These are phyloP conservation scores for Drosophila ochracea DNA, from an alignment of 2,888 invertebrate genomes.

Conservation along the genomic window DNA sequence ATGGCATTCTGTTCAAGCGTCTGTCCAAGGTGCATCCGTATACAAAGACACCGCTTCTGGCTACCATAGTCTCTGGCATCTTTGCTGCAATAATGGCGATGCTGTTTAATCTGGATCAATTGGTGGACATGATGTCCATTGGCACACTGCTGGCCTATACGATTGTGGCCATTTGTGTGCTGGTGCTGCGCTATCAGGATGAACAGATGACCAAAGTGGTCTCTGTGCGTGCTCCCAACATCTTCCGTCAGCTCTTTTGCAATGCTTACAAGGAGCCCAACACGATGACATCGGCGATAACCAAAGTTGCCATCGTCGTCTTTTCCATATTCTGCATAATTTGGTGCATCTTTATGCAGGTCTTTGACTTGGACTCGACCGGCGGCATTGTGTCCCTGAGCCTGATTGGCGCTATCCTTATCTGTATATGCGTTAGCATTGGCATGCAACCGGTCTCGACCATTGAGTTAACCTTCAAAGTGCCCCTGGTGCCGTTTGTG, in stretches of 20 bases:
- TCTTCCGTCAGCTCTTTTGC: conserved; percentile 87
- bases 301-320: conserved; percentile 87
- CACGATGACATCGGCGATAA: conserved; percentile 88
- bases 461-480: conserved; percentile 90
- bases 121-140: conserved; percentile 99
- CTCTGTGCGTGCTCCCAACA: conserved; percentile 79
- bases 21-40: conserved; percentile 89
- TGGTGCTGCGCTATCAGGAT: conserved; percentile 91
- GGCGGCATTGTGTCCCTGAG: conserved; percentile 85
- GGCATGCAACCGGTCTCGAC: conserved; percentile 89
- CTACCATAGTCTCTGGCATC: conserved; percentile 91
- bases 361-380: conserved; percentile 55
- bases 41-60: conserved; percentile 92
- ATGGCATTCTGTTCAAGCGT: conserved; percentile 92
- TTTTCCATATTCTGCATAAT: conserved; percentile 86
- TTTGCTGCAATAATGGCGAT: conserved; percentile 94
- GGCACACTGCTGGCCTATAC: conserved; percentile 95
- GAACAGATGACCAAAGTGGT: conserved; percentile 81
- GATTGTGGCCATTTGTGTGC: conserved; percentile 95
- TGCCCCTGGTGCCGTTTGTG: conserved; percentile 93
- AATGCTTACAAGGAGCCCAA: conserved; percentile 90
- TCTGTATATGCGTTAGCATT: conserved; percentile 87
- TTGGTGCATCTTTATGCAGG: conserved; percentile 77
- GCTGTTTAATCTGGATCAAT: conserved; percentile 94
- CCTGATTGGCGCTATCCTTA: conserved; percentile 86